phyloP scores from a whole-genome alignment of 1,140 invertebrate species.

The Hyposmocoma kahamanoa region DNA sequence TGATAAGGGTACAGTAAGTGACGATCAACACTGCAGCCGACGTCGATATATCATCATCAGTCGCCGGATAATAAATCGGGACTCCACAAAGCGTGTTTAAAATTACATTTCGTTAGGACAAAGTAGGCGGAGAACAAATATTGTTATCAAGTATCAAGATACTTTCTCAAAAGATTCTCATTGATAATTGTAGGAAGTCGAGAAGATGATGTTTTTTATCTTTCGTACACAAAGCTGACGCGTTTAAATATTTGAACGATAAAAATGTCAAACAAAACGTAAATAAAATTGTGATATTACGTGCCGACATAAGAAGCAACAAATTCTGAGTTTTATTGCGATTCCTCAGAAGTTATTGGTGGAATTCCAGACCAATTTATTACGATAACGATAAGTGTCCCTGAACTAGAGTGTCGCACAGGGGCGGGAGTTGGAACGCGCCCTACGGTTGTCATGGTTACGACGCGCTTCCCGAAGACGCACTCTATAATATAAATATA shows the following conservation, averaged over 20 bases:
- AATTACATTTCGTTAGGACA: constrained; percentile 38
- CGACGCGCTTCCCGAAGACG: constrained; percentile 11
- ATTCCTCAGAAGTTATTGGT: constrained; percentile 48
- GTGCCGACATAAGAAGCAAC: constrained; percentile 1
- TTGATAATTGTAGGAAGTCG: no score
- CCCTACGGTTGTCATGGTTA: constrained; percentile 49
- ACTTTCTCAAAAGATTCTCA: no score
- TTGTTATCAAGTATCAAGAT: no score
- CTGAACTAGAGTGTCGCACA: constrained; percentile 45
- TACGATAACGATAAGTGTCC: constrained; percentile 67
- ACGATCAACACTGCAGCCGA: constrained; percentile 63
- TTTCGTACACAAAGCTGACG: no score
- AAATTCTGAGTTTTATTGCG: constrained; percentile 45
- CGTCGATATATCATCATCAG: constrained; percentile 71
- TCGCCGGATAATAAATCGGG: constrained; percentile 58
- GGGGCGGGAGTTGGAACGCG: constrained; percentile 29
- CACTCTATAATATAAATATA: neutral
- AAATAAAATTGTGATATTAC: neutral
- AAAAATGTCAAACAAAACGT: no score
- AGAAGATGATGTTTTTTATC: no score
- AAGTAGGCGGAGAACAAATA: no score
- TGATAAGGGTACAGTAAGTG: constrained; percentile 67
- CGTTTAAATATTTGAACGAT: no score
- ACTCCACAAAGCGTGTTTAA: constrained; percentile 46
- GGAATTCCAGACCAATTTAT: constrained; percentile 65